Base-by-base conservation (phyloP, 2,797 vertebrate genomes). In the Chiloscyllium punctatum region DNA sequence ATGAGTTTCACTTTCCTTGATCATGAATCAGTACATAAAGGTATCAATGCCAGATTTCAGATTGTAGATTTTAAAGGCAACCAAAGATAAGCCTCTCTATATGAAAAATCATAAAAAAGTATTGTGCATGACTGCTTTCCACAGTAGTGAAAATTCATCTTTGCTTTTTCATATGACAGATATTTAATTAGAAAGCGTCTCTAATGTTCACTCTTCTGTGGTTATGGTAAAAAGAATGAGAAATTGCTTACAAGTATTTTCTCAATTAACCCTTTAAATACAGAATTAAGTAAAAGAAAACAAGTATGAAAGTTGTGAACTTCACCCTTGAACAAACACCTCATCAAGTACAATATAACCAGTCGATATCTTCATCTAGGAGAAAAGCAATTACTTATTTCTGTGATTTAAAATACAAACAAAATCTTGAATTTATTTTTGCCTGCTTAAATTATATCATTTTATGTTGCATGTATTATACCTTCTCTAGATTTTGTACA, bases 111-210 rank as follows among this genome's bases (percentile, higher is more conserved):
- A 82, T 42, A 4, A 53, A 33, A 33, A 90, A 0, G 27, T 90
- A 90, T 57, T 11, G 30, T 27, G 87, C 53, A 25, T 51, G 7
- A 3, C 53, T 88, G 42, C 51, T 57, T 88, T 30, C 30, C 86
- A 88, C 48, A 88, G 86, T 53, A 57, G 30, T 53, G 86, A 88
- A 88, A 88, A 51, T 88, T 88, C 48, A 88, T 57, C 51, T 88
- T 88, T 33, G 51, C 33, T 51, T 88, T 86, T 86, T 11, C 37
- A 25, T 51, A 53, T 1, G 23, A 57, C 42, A 53, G 27, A 88
- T 57, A 88, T 88, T 88, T 88, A 33, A 30, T 57, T 57, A 88
- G 2, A 57, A 88, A 88, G 53, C 11, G 30, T 15, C 23, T 53
- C 21, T 88, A 57, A 88, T 30, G 25, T 88, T 8, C 86, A 25